Base-by-base conservation (phyloP, 2,888 invertebrate genomes). In the Phania funesta region DNA sequence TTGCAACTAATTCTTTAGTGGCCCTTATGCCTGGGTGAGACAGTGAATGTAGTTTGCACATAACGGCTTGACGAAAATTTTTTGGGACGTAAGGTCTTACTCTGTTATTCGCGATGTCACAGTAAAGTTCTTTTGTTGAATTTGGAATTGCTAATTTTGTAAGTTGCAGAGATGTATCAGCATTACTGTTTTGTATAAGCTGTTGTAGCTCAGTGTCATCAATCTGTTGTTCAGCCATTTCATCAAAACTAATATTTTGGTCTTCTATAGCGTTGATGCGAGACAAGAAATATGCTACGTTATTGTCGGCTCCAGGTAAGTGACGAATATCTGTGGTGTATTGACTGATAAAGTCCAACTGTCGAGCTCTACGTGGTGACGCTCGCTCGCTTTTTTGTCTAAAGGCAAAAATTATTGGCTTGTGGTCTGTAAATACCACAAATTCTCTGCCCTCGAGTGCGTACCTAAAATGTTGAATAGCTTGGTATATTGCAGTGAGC, bases 1-100 rank as follows among this genome's bases (percentile, higher is more conserved):
- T 26, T 6, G 54, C 16, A 0, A 84, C 65, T 8, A 76, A 65
- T 26, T 73, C 77, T 38, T 22, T 56, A 7, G 46, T 58, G 13
- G 46, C 56, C 1, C 54, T 22, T 13, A 1, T 56, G 18, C 56
- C 41, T 6, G 41, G 62, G n/a, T 73, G 38, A 18, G 50, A 60
- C 16, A 44, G 41, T 4, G 35, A 64, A 22, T 22, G 83, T 65
- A 2, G 67, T 41, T 29, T 65, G 44, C 9, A 50, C 52, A 35
- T 20, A 13, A 60, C 38, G 7, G n/a, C 4, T 41, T 60, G 41
- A 3, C 76, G 78, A 18, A 75, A 46, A 22, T 46, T 0, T 8
- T 58, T 11, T 20, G 78, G 78, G 18, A 83, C 48, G 26, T 70
- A 78, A 8, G 74, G 77, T n/a, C 81, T 50, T 8, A 71, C 50